Base-by-base conservation (phyloP, 2,797 vertebrate species). In the Megaceryle alcyon region DNA sequence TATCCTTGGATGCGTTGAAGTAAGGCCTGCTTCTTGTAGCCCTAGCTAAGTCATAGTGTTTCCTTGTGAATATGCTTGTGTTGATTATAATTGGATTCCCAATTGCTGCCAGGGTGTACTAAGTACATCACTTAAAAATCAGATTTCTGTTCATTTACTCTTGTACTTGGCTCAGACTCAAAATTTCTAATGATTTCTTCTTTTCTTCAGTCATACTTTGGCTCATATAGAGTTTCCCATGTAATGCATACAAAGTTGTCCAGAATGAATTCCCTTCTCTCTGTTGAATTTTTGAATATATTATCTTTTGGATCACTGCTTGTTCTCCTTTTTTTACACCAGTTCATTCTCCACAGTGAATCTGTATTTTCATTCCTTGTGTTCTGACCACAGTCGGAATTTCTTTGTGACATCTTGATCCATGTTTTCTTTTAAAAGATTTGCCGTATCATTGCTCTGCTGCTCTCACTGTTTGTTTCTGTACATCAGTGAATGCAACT, bases 61-160 rank as follows among this genome's bases (percentile, higher is more conserved):
- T 46, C 56, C 41, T 92, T 90, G 28, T 65, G 54, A 79, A 6
- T 77, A 51, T 59, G 51, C 75, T 96, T 65, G 18, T 89, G 79
- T 65, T 95, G 64, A 87, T 89, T 92, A 35, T 82, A 95, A 82
- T 65, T 94, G 59, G 46, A 41, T 79, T 89, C 63, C 70, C 66
- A 94, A 28, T 79, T 85, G 49, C 86, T 95, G 49, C 63, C 70
- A 69, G 78, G 54, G 72, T 3, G 4, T 39, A 68, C 48, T 48
- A 68, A 86, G 8, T 44, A 53, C 61, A 54, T 72, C 57, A 26
- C 87, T 82, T 85, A 43, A 89, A 88, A 82, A 41, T 0, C 19
- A 87, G 20, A 49, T 57, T 89, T 92, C 54, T 92, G 37, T 54
- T 94, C 57, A 76, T 87, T 89, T 86, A 51, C 16, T 53, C n/a